Conservation (phyloP, 1,140 invertebrate genomes). For the Drosophila hydei region DNA sequence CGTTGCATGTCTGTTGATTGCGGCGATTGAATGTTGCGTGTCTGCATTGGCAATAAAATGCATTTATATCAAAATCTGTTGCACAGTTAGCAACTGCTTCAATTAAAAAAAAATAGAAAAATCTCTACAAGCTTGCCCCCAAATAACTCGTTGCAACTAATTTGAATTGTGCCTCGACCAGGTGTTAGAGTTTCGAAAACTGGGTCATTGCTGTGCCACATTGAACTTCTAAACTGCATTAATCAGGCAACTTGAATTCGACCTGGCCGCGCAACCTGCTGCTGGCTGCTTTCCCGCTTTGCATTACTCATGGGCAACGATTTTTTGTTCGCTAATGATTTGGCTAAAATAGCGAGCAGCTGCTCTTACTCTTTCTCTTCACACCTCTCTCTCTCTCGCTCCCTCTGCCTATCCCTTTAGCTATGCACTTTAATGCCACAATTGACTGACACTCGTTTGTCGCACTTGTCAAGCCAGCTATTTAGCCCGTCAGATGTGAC, state of each 20-base stretch:
- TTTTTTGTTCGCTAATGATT: background rate
- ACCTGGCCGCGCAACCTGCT: constrained; percentile 7
- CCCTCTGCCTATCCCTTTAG: constrained; percentile 13
- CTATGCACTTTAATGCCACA: constrained; percentile 58
- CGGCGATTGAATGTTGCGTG: constrained; percentile 24
- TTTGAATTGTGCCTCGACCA: constrained; percentile 50
- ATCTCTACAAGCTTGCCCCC: constrained; percentile 52
- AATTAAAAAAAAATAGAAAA: background rate
- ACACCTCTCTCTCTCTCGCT: background rate
- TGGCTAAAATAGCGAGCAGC: constrained; percentile 55
- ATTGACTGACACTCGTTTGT: constrained; percentile 61
- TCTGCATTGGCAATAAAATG: constrained; percentile 12
- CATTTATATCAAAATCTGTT: constrained; percentile 17
- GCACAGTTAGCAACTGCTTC: constrained; percentile 7
- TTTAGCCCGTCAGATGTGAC: constrained; percentile 28
- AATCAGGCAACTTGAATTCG: constrained; percentile 22
- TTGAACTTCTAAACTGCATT: constrained; percentile 28
- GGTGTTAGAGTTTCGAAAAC: constrained; percentile 48
- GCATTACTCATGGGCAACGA: constrained; percentile 31
- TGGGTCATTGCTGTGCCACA: constrained; percentile 60
- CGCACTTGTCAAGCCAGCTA: constrained; percentile 57
- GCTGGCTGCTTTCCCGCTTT: constrained; percentile 32
- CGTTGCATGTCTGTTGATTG: constrained; percentile 59
- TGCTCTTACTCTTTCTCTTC: background rate
- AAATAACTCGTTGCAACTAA: constrained; percentile 46